Evolutionary conservation across 2,888 invertebrate genomes (phyloP).

Genomic region (Leistus spinibarbis): DNA sequence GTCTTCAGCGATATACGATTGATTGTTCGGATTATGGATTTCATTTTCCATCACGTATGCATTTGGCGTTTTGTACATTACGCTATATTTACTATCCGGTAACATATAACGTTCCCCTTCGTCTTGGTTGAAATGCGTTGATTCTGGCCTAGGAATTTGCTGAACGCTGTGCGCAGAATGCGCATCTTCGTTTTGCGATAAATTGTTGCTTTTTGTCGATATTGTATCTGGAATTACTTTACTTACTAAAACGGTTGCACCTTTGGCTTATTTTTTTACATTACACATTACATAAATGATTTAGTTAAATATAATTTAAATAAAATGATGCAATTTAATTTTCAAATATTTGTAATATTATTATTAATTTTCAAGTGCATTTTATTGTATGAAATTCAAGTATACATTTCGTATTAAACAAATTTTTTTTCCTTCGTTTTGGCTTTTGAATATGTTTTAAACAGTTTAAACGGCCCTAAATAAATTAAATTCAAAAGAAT

Average conservation of each 20-base stretch:
- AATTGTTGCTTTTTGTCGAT: conserved; percentile 23
- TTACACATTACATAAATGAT: too few species aligned
- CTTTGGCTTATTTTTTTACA: too few species aligned
- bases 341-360: too few species aligned
- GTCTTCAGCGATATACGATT: conserved; percentile 48
- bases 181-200: conserved; percentile 22
- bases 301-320: too few species aligned
- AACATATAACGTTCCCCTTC: conserved; percentile 13
- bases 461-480: too few species aligned
- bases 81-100: conserved; percentile 14
- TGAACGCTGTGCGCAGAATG: not conserved
- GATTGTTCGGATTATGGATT: conserved; percentile 16
- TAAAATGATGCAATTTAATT: too few species aligned
- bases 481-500: too few species aligned
- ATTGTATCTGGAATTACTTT: conserved; percentile 11
- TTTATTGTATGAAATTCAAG: too few species aligned
- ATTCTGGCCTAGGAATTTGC: not conserved
- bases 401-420: too few species aligned
- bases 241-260: not conserved
- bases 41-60: conserved; percentile 24
- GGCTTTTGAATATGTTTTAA: too few species aligned
- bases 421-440: too few species aligned
- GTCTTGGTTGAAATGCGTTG: conserved; percentile 1
- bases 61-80: conserved; percentile 7
- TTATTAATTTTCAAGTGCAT: too few species aligned